Conservation (phyloP, 2,797 vertebrate genomes). For the Syndactyla subalaris region DNA sequence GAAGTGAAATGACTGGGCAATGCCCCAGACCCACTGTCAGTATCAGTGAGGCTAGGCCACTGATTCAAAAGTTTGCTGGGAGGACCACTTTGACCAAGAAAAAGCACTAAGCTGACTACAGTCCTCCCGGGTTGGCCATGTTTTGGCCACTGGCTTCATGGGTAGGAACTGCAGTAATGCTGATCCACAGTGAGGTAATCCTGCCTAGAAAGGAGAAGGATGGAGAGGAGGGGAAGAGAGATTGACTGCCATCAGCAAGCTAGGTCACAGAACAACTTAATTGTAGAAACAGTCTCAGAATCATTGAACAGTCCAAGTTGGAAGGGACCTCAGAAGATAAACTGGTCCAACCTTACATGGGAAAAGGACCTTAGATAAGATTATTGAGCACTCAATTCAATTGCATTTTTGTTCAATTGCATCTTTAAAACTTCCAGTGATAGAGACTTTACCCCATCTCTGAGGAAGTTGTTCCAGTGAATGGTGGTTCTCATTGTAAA, state of each 20-base stretch:
- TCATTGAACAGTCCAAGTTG: not conserved
- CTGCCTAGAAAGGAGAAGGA: not conserved
- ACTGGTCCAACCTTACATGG: not conserved
- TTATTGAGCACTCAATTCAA: not conserved
- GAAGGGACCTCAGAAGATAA: not conserved
- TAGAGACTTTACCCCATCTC: not conserved
- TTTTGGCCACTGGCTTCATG: not conserved
- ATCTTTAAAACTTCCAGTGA: not conserved
- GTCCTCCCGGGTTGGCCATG: not conserved
- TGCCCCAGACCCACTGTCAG: not conserved
- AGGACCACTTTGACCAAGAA: not conserved
- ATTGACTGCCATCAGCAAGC: not conserved
- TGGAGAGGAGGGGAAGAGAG: not conserved
- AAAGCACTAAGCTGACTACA: not conserved
- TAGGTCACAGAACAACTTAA: not conserved
- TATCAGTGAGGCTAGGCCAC: not conserved
- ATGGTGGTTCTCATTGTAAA: not conserved
- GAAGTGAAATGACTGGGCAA: not conserved
- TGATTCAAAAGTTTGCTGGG: not conserved
- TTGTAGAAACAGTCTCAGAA: not conserved
- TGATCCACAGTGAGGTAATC: not conserved
- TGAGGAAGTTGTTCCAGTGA: not conserved
- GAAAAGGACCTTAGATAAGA: not conserved
- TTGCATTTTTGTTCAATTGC: not conserved
- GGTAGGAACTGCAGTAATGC: not conserved